Evolutionary conservation across 2,113 vertebrate species (phyloP).

Genomic region (Cichladusa arquata): DNA sequence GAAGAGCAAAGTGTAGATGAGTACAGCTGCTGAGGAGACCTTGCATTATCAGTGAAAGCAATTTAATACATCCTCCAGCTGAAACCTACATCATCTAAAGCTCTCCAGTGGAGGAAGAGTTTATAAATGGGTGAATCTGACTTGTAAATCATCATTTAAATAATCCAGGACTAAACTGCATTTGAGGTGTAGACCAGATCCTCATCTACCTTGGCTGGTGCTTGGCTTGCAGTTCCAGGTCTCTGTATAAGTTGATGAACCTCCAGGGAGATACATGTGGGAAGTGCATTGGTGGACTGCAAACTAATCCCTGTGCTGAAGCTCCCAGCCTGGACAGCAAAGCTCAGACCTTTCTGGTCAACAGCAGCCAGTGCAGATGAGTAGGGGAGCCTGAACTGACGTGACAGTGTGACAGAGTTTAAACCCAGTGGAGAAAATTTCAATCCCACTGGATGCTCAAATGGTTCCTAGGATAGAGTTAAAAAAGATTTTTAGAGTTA

Average conservation of each 20-base stretch:
- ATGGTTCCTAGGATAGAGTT: background rate
- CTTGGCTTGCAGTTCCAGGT: background rate
- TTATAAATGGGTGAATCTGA: background rate
- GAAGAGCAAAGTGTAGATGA: background rate
- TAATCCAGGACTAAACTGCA: background rate
- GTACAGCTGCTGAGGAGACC: background rate
- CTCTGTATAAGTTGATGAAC: accelerated
- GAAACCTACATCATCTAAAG: background rate
- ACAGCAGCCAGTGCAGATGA: background rate
- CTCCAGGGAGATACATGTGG: background rate
- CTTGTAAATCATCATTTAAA: background rate
- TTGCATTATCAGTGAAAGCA: background rate
- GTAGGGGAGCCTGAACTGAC: background rate
- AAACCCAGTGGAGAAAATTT: background rate
- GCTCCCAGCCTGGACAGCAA: background rate
- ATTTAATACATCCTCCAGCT: background rate
- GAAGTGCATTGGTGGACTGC: background rate
- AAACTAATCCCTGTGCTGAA: background rate
- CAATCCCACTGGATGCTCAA: background rate
- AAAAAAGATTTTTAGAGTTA: background rate
- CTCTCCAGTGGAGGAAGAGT: background rate
- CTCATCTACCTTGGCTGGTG: background rate
- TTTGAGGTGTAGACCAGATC: background rate
- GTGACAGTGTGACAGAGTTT: background rate
- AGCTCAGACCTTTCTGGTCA: background rate